Evolutionary conservation across 2,888 invertebrate species (phyloP).

Genomic region (Cheilosia pagana): DNA sequence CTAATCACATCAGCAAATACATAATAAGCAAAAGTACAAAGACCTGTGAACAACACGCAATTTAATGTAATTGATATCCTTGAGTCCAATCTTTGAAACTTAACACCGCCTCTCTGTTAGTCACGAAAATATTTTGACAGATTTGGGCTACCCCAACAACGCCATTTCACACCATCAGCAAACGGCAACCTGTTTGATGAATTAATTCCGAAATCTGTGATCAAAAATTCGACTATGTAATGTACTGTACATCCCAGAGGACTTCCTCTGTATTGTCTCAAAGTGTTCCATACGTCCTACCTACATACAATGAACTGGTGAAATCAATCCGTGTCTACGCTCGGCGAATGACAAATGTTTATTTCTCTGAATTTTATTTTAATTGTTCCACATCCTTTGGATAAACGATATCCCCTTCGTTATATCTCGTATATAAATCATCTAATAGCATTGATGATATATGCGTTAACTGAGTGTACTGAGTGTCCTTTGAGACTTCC

Average conservation of each 20-base stretch:
- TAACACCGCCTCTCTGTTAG: constrained; percentile 22
- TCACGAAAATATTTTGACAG: constrained; percentile 54
- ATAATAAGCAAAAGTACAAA: neutral
- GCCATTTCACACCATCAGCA: constrained; percentile 58
- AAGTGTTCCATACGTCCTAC: neutral
- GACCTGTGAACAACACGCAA: neutral
- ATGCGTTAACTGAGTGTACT: constrained; percentile 38
- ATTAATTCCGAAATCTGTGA: constrained; percentile 30
- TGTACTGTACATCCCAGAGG: constrained; percentile 9
- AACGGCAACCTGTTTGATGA: constrained; percentile 33
- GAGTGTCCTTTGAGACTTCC: constrained; percentile 50
- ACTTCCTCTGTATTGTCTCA: constrained; percentile 65
- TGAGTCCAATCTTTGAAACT: constrained; percentile 51
- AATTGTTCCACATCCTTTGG: constrained; percentile 69
- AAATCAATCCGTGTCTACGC: constrained; percentile 63
- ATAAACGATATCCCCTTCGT: constrained; percentile 54
- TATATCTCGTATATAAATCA: constrained; percentile 11
- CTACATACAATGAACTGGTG: constrained; percentile 43
- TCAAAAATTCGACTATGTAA: constrained; percentile 8
- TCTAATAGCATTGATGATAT: constrained; percentile 62
- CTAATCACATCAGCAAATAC: neutral
- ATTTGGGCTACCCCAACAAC: constrained; percentile 32
- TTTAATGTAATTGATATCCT: constrained; percentile 58
- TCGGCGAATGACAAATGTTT: constrained; percentile 71
- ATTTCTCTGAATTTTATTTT: constrained; percentile 52